Base-by-base conservation (phyloP, 2,113 vertebrate genomes). In the Lynx canadensis region DNA sequence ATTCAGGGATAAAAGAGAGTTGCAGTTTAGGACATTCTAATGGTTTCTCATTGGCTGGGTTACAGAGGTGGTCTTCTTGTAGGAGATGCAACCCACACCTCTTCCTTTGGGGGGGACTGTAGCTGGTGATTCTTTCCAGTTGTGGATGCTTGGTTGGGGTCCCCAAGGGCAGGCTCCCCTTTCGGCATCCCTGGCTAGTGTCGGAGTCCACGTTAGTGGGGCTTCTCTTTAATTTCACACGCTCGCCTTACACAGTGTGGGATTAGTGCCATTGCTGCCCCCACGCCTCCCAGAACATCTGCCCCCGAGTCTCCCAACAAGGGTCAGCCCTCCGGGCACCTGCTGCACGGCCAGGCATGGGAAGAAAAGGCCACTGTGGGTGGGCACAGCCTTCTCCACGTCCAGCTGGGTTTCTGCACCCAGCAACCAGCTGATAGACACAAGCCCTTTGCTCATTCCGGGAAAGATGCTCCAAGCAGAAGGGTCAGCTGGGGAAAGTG, bases 331-430 rank as follows among this genome's bases (percentile, higher is more conserved):
- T 48, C n/a, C 5, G 7, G 80, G 80, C 15, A 38, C 63, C 18
- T n/a, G 50, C 8, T 80, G 25, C 63, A 50, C 0, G 48, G 33
- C 33, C 15, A 1, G 19, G n/a, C 7, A 12, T 38, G 52, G 55
- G 18, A 66, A 63, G 2, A 55, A 60, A 19, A 0, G 4, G 52
- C 36, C 27, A 4, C 52, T 48, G 50, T 16, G 23, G 13, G 0
- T 9, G 52, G 68, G 65, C 16, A 18, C 15, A 38, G 63, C 36
- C 60, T 79, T 73, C 60, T 27, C 10, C 23, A 13, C 4, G 9
- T 55, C 6, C 10, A 71, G 63, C 63, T 48, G 52, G 36, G 31
- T 31, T 68, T 85, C 71, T 79, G 71, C 12, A 48, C 33, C 36
- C 16, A 45, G 38, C 60, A 52, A 25, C 45, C 21, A 33, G 10